phyloP scores from a whole-genome alignment of 2,797 vertebrate species.

The Ceryle rudis region DNA sequence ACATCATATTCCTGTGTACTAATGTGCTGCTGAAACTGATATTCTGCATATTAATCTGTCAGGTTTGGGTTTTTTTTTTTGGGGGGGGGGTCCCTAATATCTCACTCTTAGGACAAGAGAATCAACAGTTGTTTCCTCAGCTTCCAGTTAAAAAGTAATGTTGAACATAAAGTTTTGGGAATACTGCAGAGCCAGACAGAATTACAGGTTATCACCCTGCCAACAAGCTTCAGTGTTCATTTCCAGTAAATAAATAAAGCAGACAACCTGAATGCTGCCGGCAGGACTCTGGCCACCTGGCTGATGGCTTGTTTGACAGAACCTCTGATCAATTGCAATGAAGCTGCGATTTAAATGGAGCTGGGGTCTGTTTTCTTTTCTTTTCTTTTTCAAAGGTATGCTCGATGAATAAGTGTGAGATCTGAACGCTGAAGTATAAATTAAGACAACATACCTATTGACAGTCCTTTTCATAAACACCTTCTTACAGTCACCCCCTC shows the following conservation, averaged over 20 bases:
- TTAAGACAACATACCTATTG: background rate
- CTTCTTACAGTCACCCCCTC: background rate
- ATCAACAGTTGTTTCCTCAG: slow-evolving; percentile 21
- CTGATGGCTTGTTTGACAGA: slow-evolving; percentile 67
- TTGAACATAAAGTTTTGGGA: slow-evolving; percentile 43
- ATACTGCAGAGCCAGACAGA: slow-evolving; percentile 41
- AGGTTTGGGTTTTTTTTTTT: background rate
- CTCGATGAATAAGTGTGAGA: background rate
- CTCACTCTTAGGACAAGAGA: background rate
- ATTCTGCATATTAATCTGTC: background rate
- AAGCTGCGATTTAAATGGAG: slow-evolving; percentile 53
- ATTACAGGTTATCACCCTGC: slow-evolving; percentile 38
- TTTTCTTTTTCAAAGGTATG: background rate
- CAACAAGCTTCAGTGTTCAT: slow-evolving; percentile 44
- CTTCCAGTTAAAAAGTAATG: slow-evolving; percentile 31
- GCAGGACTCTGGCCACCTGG: slow-evolving; percentile 74
- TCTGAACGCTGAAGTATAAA: background rate
- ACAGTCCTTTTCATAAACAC: background rate
- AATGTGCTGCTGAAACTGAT: background rate
- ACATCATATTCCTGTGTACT: background rate
- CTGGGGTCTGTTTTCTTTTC: background rate
- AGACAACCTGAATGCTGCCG: slow-evolving; percentile 52
- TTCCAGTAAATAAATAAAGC: slow-evolving; percentile 71
- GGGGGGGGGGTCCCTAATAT: background rate
- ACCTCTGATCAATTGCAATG: slow-evolving; percentile 60